These are phyloP conservation scores for Embidobia sp. DNA, from an alignment of 2,888 invertebrate genomes.

Conservation along the genomic window DNA sequence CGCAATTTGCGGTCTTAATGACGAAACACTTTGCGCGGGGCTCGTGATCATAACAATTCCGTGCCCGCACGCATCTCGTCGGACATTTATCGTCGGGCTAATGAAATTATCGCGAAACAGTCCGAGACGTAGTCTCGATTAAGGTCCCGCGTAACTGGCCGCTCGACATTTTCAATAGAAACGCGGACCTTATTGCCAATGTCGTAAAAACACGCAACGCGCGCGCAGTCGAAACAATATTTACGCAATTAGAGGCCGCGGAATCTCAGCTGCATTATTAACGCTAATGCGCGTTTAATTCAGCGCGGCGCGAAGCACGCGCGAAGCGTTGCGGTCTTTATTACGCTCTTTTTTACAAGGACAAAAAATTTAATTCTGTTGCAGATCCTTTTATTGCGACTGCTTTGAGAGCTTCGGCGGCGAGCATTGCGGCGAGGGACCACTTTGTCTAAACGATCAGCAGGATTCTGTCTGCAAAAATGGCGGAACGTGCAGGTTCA, in stretches of 20 bases:
- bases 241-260: slow-evolving; percentile 23
- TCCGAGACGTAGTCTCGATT: slow-evolving; percentile 24
- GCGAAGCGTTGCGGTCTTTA: slow-evolving; percentile 34
- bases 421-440: slow-evolving; percentile 89
- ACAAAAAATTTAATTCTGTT: slow-evolving; percentile 57
- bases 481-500: slow-evolving; percentile 92
- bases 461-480: slow-evolving; percentile 88
- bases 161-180: too few relatives aligned
- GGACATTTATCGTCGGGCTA: slow-evolving; percentile 30
- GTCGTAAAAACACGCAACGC: too few relatives aligned
- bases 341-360: slow-evolving; percentile 34
- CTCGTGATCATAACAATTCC: slow-evolving; percentile 39
- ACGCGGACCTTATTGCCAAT: too few relatives aligned
- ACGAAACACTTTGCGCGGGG: slow-evolving; percentile 33
- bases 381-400: slow-evolving; percentile 89
- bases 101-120: slow-evolving; percentile 38
- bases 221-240: too few relatives aligned
- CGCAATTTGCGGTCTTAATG: slow-evolving; percentile 47
- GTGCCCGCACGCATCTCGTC: neutral
- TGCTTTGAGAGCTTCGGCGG: slow-evolving; percentile 93
- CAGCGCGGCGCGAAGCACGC: slow-evolving; percentile 26
- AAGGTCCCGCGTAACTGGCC: too few relatives aligned
- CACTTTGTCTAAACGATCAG: slow-evolving; percentile 87
- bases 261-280: slow-evolving; percentile 40
- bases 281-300: slow-evolving; percentile 36